Evolutionary conservation across 2,113 vertebrate species (phyloP), one percentile per base, ranked within the genome.

Genomic region (Ploceus nigricollis): DNA sequence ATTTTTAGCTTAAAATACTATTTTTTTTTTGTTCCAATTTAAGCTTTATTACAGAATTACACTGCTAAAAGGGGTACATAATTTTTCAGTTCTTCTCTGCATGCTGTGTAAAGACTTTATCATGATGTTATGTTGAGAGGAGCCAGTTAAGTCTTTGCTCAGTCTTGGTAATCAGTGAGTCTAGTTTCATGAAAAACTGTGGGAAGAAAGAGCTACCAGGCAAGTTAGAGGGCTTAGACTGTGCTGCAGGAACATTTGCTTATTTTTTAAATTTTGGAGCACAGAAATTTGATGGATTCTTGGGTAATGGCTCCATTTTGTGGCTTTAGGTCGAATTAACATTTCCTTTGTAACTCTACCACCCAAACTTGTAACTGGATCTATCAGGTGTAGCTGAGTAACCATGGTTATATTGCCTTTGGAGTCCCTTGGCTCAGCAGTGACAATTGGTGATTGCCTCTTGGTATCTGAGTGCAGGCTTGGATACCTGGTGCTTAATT

Each of bases 351-450:
- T 73, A n/a, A 57, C 19, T 77, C 21, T 15, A 0, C n/a, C 28
- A 33, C 54, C 17, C 50, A 61, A 4, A 27, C 15, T 22, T 57
- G 68, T 18, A 15, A 57, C n/a, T 54, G 54, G 12, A 28, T 47
- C 44, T 39, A 0, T 22, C 16, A 51, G 58, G 20, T 33, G 66
- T 12, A 39, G 54, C 53, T 60, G 66, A 63, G 47, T 54, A 47
- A 35, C 75, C 6, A 0, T 6, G 40, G 54, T 15, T 63, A 0
- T 37, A 2, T 35, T 61, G 51, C 50, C 39, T 7, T 2, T 37
- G 68, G 37, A 51, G 33, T 50, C 11, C 42, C 16, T 28, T 39
- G 68, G 23, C 48, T 88, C 65, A 50, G 65, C 51, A 18, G 2
- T 40, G 70, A 37, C 51, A 70, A 3, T 25, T 33, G 37, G 31